Evolutionary conservation across 2,113 vertebrate genomes (phyloP).

Genomic region (Pelmatolapia mariae): DNA sequence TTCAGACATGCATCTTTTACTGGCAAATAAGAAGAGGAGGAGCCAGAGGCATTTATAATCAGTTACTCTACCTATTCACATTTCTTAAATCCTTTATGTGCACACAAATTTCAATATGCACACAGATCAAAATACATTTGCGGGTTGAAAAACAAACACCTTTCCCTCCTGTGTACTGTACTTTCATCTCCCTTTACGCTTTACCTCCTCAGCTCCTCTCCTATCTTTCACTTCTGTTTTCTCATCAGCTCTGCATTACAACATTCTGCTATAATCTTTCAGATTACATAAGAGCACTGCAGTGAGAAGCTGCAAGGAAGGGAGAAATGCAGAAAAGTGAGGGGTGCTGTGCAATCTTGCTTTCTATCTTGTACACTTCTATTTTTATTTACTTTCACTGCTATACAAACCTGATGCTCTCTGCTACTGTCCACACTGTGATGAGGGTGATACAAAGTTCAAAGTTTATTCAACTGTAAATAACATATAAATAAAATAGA

Average conservation of each 20-base stretch:
- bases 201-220: not conserved
- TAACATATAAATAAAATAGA: not conserved
- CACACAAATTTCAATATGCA: not conserved
- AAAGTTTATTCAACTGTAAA: not conserved
- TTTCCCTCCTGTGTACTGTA: not conserved
- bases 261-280: conserved; percentile 60
- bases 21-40: not conserved
- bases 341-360: not conserved
- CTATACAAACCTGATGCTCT: not conserved
- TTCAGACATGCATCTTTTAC: not conserved
- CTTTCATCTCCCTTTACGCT: not conserved
- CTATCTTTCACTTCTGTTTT: not conserved
- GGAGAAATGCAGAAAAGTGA: not conserved
- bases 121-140: not conserved
- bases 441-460: not conserved
- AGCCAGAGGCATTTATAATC: not conserved
- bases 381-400: not conserved
- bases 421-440: not conserved
- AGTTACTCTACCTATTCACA: not conserved
- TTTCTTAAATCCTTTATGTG: not conserved
- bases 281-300: conserved; percentile 70
- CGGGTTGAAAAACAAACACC: not conserved
- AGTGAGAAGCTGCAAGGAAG: conserved; percentile 33
- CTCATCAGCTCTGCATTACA: conserved; percentile 34
- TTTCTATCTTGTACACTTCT: not conserved